A percentile compares a stretch with the other conserved stretches of the same genome.
phyloP scores from a whole-genome alignment of 2,797 vertebrate species.

The Enteromius treurensis region DNA sequence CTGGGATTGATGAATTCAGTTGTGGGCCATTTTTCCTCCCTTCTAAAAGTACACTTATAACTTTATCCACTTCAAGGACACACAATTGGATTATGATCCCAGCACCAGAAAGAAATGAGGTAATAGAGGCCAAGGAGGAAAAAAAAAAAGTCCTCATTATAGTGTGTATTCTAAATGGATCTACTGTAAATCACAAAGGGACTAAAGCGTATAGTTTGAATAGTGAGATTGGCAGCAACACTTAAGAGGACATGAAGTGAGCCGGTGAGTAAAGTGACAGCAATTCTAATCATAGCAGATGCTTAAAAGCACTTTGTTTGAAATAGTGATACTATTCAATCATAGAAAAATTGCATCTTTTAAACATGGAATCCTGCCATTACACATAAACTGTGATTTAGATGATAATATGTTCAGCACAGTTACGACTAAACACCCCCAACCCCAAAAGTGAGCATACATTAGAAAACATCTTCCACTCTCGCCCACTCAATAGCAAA shows the following conservation, averaged over 20 bases:
- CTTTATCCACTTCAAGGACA: constrained; percentile 70
- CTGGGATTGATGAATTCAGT: constrained; percentile 67
- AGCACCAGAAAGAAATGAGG: constrained; percentile 67
- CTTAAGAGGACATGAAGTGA: neutral
- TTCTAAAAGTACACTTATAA: constrained; percentile 60
- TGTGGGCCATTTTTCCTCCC: constrained; percentile 26
- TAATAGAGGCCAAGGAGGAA: constrained; percentile 63
- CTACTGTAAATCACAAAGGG: constrained; percentile 58
- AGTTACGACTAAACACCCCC: neutral
- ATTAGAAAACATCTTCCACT: constrained; percentile 8
- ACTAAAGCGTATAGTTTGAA: constrained; percentile 33
- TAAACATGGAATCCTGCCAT: constrained; percentile 26
- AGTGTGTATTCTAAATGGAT: constrained; percentile 69
- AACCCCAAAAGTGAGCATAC: constrained; percentile 23
- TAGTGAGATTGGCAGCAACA: constrained; percentile 2
- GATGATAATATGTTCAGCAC: constrained; percentile 32
- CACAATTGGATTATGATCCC: constrained; percentile 70
- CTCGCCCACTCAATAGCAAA: constrained; percentile 20
- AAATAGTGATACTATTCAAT: neutral
- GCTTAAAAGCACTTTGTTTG: neutral
- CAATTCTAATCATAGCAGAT: constrained; percentile 8
- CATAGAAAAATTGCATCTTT: constrained; percentile 17
- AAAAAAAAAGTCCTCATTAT: constrained; percentile 73
- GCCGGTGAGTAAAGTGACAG: constrained; percentile 13
- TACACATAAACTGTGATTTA: constrained; percentile 32